Conservation (phyloP, 2,888 invertebrate genomes). For the Xestia ashworthii region DNA sequence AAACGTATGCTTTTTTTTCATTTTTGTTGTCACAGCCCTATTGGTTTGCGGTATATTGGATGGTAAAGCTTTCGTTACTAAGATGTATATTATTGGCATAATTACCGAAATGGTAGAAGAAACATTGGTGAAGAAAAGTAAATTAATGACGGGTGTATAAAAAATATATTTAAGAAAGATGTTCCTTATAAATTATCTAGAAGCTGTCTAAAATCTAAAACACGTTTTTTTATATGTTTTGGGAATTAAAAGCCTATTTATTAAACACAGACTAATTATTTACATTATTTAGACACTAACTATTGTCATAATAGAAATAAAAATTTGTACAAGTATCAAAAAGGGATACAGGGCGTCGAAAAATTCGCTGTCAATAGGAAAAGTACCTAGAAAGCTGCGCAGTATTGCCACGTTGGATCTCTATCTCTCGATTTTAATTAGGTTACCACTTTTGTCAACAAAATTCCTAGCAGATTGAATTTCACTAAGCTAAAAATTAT, state of each 20-base stretch:
- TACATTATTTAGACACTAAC: no score
- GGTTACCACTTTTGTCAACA: neutral
- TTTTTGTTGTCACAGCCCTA: constrained; percentile 13
- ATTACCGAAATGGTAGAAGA: neutral
- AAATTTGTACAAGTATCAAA: no score
- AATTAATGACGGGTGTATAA: neutral
- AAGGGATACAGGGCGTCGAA: no score
- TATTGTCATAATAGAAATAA: no score
- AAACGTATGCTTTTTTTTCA: constrained; percentile 28
- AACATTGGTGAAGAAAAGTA: neutral
- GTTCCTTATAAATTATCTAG: neutral
- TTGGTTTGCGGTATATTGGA: neutral
- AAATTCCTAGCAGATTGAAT: neutral
- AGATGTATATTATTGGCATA: neutral
- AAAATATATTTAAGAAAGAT: neutral
- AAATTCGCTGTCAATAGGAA: no score
- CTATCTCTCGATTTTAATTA: neutral
- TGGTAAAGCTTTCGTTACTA: no score
- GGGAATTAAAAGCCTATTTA: no score
- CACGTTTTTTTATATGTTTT: neutral
- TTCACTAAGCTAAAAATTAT: neutral
- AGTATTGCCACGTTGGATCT: no score
- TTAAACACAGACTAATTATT: no score
- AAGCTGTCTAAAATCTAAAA: neutral
- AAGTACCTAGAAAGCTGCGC: no score